These are phyloP conservation scores for Bambusicola thoracicus DNA, from an alignment of 2,113 vertebrate genomes.

Conservation along the genomic window DNA sequence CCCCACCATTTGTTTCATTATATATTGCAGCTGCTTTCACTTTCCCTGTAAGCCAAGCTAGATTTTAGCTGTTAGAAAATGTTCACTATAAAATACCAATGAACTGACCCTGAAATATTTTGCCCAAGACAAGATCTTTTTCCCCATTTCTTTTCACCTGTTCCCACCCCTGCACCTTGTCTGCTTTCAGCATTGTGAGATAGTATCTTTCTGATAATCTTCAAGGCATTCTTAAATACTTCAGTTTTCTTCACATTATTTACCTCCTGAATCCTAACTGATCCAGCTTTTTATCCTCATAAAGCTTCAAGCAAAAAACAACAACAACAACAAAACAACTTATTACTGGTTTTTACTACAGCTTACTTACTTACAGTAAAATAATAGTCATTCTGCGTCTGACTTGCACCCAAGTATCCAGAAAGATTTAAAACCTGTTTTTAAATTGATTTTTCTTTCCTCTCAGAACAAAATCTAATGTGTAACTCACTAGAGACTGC, in stretches of 20 bases:
- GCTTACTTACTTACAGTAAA: not conserved
- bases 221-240: not conserved
- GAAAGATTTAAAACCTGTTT: not conserved
- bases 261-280: not conserved
- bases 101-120: not conserved
- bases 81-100: not conserved
- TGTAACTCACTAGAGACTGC: not conserved
- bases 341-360: not conserved
- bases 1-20: slow-evolving; percentile 6
- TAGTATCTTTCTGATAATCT: not conserved
- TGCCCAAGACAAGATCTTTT: not conserved
- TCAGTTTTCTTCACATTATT: not conserved
- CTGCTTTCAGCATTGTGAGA: not conserved
- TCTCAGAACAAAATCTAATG: not conserved
- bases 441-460: not conserved
- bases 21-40: slow-evolving; percentile 2
- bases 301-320: not conserved
- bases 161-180: not conserved
- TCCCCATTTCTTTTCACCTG: not conserved
- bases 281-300: not conserved
- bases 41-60: not conserved
- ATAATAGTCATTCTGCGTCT: not conserved
- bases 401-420: not conserved
- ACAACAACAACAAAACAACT: too few relatives aligned
- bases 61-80: slow-evolving; percentile 3